Conservation (phyloP, 2,888 invertebrate genomes). For the Trilocha varians region DNA sequence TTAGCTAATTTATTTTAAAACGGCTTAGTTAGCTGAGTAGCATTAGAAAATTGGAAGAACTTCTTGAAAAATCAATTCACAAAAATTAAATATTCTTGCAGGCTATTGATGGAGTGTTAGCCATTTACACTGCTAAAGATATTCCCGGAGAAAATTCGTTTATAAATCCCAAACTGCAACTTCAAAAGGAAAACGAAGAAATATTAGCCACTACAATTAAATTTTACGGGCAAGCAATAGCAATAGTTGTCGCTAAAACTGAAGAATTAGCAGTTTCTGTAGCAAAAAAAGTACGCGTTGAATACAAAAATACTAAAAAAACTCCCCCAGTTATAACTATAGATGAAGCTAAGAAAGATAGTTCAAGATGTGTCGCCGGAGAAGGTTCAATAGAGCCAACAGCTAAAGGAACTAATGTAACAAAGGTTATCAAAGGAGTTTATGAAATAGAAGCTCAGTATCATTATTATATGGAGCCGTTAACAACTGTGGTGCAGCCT, state of each 20-base stretch:
- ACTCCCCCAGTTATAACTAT: conserved; percentile 47
- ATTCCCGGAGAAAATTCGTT: conserved; percentile 79
- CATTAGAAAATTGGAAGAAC: conserved; percentile 4
- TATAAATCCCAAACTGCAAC: conserved; percentile 37
- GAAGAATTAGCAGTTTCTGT: conserved; percentile 69
- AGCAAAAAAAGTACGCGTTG: conserved; percentile 73
- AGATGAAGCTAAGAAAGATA: conserved; percentile 58
- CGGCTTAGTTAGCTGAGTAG: too few species aligned
- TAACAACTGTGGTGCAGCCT: conserved; percentile 77
- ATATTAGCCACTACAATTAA: conserved; percentile 70
- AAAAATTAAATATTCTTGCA: conserved; percentile 21
- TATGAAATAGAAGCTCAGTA: conserved; percentile 78
- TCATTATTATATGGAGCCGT: conserved; percentile 83
- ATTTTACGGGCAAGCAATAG: conserved; percentile 80
- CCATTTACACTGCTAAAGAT: conserved; percentile 76
- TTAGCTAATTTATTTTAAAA: too few species aligned
- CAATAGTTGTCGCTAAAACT: conserved; percentile 77
- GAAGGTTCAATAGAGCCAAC: conserved; percentile 32
- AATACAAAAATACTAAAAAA: conserved; percentile 54
- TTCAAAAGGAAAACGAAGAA: conserved; percentile 57
- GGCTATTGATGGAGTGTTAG: conserved; percentile 76
- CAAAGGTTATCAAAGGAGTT: conserved; percentile 69
- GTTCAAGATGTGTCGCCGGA: conserved; percentile 29
- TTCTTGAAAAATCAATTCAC: background rate
- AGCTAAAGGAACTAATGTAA: conserved; percentile 41